Percentiles rank a stretch among this genome's conserved stretches.
Evolutionary conservation across 2,797 vertebrate genomes (phyloP).

Genomic region (Pseudochirops cupreus): DNA sequence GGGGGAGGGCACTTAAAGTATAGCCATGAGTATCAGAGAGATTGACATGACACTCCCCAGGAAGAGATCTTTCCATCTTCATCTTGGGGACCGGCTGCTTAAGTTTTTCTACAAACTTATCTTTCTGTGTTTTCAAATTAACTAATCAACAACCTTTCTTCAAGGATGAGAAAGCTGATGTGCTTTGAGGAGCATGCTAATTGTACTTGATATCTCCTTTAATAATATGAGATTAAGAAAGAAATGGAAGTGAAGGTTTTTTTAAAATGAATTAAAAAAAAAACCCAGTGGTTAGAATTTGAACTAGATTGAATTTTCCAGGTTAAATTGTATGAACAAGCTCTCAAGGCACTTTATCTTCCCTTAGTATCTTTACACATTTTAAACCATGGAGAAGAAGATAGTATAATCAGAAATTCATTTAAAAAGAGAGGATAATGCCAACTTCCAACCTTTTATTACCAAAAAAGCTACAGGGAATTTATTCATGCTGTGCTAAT

Average conservation of each 20-base stretch:
- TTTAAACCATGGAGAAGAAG: conserved; percentile 36
- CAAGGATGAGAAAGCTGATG: conserved; percentile 35
- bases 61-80: not conserved
- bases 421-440: conserved; percentile 44
- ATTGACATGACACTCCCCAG: not conserved
- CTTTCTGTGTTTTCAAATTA: conserved; percentile 46
- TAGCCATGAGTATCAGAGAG: not conserved
- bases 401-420: conserved; percentile 46
- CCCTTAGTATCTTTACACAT: conserved; percentile 32
- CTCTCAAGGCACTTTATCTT: conserved; percentile 7
- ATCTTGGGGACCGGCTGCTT: not conserved
- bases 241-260: not conserved
- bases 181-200: conserved; percentile 31
- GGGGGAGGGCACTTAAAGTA: not conserved
- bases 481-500: conserved; percentile 35
- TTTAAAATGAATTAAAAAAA: not conserved
- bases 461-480: not conserved
- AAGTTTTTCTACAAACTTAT: not conserved
- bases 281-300: not conserved
- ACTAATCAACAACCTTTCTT: conserved; percentile 33
- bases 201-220: conserved; percentile 45
- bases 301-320: not conserved
- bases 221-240: conserved; percentile 58
- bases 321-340: not conserved
- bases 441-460: conserved; percentile 56